Conservation (phyloP, 2,888 invertebrate species). For the Mechanitis messenoides region DNA sequence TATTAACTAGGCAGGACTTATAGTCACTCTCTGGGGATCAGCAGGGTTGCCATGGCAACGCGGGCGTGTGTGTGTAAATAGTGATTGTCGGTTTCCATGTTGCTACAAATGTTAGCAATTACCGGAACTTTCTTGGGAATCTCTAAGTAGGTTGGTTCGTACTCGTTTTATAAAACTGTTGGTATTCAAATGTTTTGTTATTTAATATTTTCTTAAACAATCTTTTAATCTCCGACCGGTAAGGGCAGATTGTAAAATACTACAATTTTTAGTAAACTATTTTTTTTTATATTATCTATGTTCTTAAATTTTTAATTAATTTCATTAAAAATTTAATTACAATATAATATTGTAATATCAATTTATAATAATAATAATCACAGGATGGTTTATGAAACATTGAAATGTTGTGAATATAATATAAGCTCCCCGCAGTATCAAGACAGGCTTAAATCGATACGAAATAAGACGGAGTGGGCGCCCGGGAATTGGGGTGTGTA, state of each 20-base stretch:
- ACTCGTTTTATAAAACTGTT: constrained; percentile 8
- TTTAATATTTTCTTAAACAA: too few species aligned
- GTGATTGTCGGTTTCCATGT: constrained; percentile 43
- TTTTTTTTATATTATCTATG: not conserved
- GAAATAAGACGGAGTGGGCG: constrained; percentile 44
- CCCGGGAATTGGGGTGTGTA: constrained; percentile 50
- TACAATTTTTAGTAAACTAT: too few species aligned
- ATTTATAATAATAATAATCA: not conserved
- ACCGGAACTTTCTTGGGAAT: constrained; percentile 52
- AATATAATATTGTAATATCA: too few species aligned
- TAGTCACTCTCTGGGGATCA: constrained; percentile 58
- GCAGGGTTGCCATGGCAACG: constrained; percentile 51
- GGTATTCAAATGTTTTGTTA: not conserved
- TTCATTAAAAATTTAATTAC: too few species aligned
- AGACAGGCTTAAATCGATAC: constrained; percentile 42
- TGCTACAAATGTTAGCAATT: constrained; percentile 53
- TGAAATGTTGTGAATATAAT: constrained; percentile 1
- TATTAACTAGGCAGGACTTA: constrained; percentile 66
- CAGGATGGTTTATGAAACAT: not conserved
- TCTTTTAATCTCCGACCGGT: too few species aligned
- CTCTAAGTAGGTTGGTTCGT: constrained; percentile 43
- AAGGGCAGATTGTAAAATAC: too few species aligned
- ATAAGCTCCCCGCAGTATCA: constrained; percentile 40
- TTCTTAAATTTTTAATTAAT: not conserved
- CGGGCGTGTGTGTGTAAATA: constrained; percentile 48